Base-by-base conservation (phyloP, 2,888 invertebrate species). In the Dryobota labecula region DNA sequence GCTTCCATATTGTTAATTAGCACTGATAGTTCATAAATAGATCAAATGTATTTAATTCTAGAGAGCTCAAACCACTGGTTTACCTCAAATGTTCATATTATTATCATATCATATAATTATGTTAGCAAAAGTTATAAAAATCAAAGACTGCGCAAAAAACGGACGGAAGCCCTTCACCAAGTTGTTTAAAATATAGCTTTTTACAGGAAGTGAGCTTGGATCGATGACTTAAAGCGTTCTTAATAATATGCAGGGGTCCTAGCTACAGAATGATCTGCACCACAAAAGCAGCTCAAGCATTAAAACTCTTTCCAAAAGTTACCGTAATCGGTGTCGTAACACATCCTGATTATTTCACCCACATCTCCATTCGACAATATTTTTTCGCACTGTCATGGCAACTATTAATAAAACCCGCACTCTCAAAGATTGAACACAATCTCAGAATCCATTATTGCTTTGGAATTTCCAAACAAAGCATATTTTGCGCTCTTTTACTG, bases 391-490 rank as follows among this genome's bases (percentile, higher is more conserved):
- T 30, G 53, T 80, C 82, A 82, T 45, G 51, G 6, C 43, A 51
- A 73, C 67, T 75, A 83, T 83, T 84, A 83, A 73, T 73, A 81
- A 75, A 65, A 60, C 62, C 66, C 45, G 56, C 54, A 24, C 53
- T 45, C 56, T 57, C 49, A 71, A 79, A 72, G 36, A 78, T 78
- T 63, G 63, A 66, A 69, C 73, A 63, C 24, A 78, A 83, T 73
- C 60, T 78, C 80, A 64, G 56, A 65, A 80, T 58, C 61, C 60
- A 80, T 80, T 71, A 65, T 82, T 67, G 69, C 78, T 82, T 75
- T 70, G 64, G 20, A 70, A 68, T 60, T 72, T 64, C 65, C 72
- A 78, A 84, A 84, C 78, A 84, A 78, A 71, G 70, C 73, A 57
- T 71, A 77, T 81, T 82, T 70, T 67, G 49, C 71, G 9, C 64